Conservation (phyloP, 2,113 vertebrate species). For the Ciconia stormi region DNA sequence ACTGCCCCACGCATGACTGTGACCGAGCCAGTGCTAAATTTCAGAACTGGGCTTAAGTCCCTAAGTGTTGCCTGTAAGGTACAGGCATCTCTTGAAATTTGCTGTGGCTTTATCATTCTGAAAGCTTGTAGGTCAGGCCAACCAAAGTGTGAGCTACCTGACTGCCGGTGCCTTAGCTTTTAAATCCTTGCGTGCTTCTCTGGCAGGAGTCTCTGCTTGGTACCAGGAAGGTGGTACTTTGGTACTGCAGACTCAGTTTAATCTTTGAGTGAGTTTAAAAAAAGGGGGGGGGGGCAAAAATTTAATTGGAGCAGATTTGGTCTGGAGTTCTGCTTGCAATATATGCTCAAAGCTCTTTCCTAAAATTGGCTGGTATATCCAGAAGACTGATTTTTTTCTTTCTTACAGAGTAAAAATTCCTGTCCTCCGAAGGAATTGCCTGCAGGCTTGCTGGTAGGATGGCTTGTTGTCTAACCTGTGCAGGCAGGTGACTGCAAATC, state of each 20-base stretch:
- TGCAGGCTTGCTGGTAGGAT: background rate
- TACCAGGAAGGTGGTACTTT: background rate
- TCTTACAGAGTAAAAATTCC: background rate
- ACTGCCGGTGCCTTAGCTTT: background rate
- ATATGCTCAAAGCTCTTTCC: background rate
- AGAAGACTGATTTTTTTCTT: background rate
- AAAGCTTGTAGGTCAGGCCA: background rate
- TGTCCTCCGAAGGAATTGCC: background rate
- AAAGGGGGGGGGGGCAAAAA: background rate
- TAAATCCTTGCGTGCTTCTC: too few relatives aligned
- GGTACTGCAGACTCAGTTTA: background rate
- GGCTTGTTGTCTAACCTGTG: background rate
- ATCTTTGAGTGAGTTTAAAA: background rate
- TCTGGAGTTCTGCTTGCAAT: background rate
- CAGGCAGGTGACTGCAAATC: background rate
- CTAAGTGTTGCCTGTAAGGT: background rate
- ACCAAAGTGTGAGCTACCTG: too few relatives aligned
- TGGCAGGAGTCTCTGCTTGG: background rate
- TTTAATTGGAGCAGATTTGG: background rate
- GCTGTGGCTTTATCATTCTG: background rate
- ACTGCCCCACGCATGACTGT: background rate
- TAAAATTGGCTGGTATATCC: background rate
- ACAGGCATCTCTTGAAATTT: background rate
- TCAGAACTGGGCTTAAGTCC: background rate
- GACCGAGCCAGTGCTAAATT: background rate